These are phyloP conservation scores for Agrilus biguttatus DNA, from an alignment of 2,888 invertebrate genomes.

Conservation along the genomic window DNA sequence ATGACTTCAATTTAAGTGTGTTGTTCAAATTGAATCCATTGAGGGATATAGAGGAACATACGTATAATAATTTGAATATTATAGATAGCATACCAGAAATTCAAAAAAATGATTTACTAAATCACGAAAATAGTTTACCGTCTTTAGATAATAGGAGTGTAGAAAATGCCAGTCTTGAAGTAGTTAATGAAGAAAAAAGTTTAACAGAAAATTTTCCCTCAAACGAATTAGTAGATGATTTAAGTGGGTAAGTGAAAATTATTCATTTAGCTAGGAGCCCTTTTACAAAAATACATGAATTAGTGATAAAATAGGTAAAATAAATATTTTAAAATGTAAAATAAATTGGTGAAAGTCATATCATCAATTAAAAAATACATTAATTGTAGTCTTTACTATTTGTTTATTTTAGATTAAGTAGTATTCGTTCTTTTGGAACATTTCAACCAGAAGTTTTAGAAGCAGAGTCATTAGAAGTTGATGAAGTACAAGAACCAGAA, in stretches of 20 bases:
- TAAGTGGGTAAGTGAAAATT: conserved; percentile 5
- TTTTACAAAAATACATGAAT: no score
- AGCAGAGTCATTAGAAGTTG: conserved; percentile 12
- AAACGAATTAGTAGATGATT: conserved; percentile 5
- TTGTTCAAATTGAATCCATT: conserved; percentile 38
- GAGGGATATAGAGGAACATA: conserved; percentile 18
- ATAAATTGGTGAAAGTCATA: no score
- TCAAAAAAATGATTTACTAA: neutral
- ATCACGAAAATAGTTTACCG: conserved; percentile 12
- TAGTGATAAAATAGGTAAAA: no score
- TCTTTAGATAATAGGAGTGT: conserved; percentile 20
- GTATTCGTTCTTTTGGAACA: conserved; percentile 10
- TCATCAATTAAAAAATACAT: neutral
- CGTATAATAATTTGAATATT: conserved; percentile 23
- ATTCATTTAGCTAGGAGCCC: no score
- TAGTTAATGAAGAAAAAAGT: conserved; percentile 26
- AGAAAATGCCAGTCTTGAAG: conserved; percentile 18
- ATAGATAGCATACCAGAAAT: conserved; percentile 10
- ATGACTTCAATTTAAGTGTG: conserved; percentile 39
- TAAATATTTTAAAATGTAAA: no score
- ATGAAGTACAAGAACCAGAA: conserved; percentile 18
- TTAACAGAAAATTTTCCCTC: neutral
- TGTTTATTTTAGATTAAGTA: conserved; percentile 2
- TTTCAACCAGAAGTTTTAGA: conserved; percentile 23
- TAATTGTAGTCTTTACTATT: conserved; percentile 5